phyloP scores from a whole-genome alignment of 2,113 vertebrate species.

The Macquaria ambigua region DNA sequence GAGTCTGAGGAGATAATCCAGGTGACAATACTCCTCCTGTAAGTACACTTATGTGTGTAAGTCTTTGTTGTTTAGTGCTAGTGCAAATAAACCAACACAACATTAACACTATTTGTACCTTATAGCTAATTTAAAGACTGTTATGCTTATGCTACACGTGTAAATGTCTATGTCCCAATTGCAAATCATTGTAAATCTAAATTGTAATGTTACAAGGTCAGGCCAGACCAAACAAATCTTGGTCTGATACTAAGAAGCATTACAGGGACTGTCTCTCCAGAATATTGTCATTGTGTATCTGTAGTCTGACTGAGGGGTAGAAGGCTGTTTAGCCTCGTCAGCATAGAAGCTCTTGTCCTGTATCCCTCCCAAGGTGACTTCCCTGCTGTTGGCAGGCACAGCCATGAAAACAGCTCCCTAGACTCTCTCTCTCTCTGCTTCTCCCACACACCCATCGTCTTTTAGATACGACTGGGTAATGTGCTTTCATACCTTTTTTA shows the following conservation, averaged over 20 bases:
- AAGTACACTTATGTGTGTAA: neutral
- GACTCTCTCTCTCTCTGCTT: constrained; percentile 33
- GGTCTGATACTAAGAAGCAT: constrained; percentile 1
- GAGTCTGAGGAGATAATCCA: neutral
- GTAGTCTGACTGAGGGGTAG: constrained; percentile 28
- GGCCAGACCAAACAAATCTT: neutral
- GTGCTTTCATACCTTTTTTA: constrained; percentile 23
- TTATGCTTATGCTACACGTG: neutral
- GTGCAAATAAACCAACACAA: neutral
- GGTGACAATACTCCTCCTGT: neutral
- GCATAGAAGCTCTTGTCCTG: constrained; percentile 61
- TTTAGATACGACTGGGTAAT: constrained; percentile 36
- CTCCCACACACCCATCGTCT: constrained; percentile 57
- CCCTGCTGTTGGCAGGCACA: constrained; percentile 73
- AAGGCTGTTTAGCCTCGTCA: constrained; percentile 70
- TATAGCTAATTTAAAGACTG: neutral
- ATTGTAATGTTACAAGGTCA: neutral
- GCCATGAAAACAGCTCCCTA: constrained; percentile 42
- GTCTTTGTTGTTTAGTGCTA: neutral
- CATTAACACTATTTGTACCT: neutral
- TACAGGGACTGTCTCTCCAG: constrained; percentile 1
- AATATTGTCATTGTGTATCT: constrained; percentile 29
- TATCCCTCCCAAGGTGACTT: constrained; percentile 78
- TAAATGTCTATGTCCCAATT: neutral
- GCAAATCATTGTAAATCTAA: neutral